Percentiles rank a stretch among this genome's conserved stretches.
These are phyloP conservation scores for Gymnoscopelus microlampas DNA, from an alignment of 2,797 vertebrate species.

Conservation along the genomic window DNA sequence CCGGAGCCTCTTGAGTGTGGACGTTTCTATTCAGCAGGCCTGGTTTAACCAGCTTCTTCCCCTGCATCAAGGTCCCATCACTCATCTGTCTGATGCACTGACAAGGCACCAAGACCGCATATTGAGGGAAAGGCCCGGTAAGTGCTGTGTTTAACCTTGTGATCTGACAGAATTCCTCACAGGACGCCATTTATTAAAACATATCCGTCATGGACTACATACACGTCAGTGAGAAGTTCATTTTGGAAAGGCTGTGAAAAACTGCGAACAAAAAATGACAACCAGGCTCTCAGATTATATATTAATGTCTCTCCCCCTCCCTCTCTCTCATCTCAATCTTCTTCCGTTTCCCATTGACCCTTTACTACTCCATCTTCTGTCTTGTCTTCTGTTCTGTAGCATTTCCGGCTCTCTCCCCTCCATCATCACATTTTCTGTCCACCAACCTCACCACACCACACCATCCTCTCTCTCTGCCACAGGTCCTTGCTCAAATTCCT, in stretches of 20 bases:
- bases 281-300: conserved; percentile 5
- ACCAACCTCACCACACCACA: conserved; percentile 14
- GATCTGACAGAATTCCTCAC: conserved; percentile 30
- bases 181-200: not conserved
- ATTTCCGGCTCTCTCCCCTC: conserved; percentile 2
- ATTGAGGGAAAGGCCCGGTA: conserved; percentile 4
- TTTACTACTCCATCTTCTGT: conserved; percentile 23
- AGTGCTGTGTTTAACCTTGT: conserved; percentile 15
- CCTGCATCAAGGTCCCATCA: conserved; percentile 47
- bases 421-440: conserved; percentile 8
- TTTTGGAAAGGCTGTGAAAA: not conserved
- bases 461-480: not conserved
- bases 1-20: conserved; percentile 51
- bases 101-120: conserved; percentile 36
- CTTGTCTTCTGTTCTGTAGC: conserved; percentile 14
- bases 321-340: conserved; percentile 1
- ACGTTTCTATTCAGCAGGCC: conserved; percentile 42
- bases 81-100: conserved; percentile 48
- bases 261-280: conserved; percentile 23
- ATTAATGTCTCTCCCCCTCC: not conserved
- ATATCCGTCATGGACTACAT: conserved; percentile 12
- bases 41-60: conserved; percentile 25
- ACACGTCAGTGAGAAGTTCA: conserved; percentile 18
- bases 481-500: not conserved
- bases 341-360: conserved; percentile 27